phyloP scores from a whole-genome alignment of 2,888 invertebrate genomes.

The Dryocosmus kuriphilus region DNA sequence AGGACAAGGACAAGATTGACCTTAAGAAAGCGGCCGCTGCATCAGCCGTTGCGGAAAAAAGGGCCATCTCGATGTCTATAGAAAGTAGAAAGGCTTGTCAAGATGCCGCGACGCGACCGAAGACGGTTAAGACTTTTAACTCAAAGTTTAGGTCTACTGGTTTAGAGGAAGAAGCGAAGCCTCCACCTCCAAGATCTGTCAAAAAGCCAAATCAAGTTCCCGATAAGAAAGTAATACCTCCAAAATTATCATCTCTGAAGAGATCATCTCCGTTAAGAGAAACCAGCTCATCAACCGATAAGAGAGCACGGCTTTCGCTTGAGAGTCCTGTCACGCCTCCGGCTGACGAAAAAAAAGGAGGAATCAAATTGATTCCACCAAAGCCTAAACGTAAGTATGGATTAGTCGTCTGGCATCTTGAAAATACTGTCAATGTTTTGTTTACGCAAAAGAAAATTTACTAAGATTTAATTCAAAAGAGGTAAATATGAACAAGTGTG shows the following conservation, averaged over 20 bases:
- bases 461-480: background rate
- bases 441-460: background rate
- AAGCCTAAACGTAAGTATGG: conserved; percentile 94
- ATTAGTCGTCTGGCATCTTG: background rate
- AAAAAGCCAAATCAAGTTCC: conserved; percentile 80
- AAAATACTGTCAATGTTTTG: background rate
- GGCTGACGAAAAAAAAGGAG: conserved; percentile 85
- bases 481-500: conserved; percentile 43
- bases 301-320: conserved; percentile 83
- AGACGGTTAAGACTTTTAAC: conserved; percentile 94
- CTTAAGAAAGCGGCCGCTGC: conserved; percentile 70
- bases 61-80: conserved; percentile 89
- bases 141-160: conserved; percentile 96
- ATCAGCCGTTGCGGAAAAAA: conserved; percentile 77
- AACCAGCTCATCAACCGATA: conserved; percentile 81
- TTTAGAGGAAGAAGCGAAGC: conserved; percentile 91
- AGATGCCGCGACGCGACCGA: conserved; percentile 85
- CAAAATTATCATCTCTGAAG: conserved; percentile 78
- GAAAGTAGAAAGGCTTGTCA: conserved; percentile 85
- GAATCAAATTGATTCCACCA: conserved; percentile 91
- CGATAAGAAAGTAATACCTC: conserved; percentile 74
- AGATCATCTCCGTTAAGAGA: conserved; percentile 76
- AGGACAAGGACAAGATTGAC: conserved; percentile 70
- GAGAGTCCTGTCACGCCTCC: conserved; percentile 67
- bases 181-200: conserved; percentile 88